A percentile compares a stretch with the other conserved stretches of the same genome.
These are phyloP conservation scores for Geococcyx californianus DNA, from an alignment of 2,113 vertebrate genomes.

Conservation along the genomic window DNA sequence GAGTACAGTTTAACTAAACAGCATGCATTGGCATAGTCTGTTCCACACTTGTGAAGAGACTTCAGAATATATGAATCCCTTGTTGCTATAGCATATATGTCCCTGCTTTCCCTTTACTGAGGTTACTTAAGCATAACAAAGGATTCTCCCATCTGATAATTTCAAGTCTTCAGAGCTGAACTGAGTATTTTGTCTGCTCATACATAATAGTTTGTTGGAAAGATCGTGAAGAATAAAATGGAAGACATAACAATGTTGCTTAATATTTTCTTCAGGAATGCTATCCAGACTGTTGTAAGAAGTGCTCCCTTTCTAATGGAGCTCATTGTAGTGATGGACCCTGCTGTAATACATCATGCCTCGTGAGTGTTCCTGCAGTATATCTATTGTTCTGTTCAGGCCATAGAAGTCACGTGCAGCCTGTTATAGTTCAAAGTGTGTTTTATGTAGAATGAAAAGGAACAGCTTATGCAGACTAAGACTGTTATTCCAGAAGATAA, in stretches of 20 bases:
- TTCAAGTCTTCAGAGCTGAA: not conserved
- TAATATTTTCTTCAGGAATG: constrained; percentile 84
- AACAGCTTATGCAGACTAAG: not conserved
- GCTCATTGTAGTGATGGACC: constrained; percentile 96
- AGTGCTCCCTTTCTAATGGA: constrained; percentile 95
- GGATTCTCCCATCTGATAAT: not conserved
- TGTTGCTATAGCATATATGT: not conserved
- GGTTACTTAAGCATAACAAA: not conserved
- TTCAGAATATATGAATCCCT: not conserved
- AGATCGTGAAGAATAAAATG: not conserved
- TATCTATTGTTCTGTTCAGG: not conserved
- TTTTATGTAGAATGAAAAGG: not conserved
- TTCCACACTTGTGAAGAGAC: not conserved
- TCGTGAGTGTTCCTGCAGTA: constrained; percentile 76
- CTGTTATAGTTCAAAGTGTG: not conserved
- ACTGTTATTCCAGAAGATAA: not conserved
- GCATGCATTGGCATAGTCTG: not conserved
- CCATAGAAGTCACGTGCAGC: not conserved
- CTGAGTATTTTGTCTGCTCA: not conserved
- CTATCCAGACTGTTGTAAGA: constrained; percentile 94
- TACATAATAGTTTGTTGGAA: not conserved
- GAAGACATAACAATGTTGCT: not conserved
- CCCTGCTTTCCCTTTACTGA: not conserved
- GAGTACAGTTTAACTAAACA: not conserved
- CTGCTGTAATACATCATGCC: constrained; percentile 91